Evolutionary conservation across 2,888 invertebrate genomes (phyloP), one percentile per base, ranked within the genome.

Genomic region (Euplexia lucipara): DNA sequence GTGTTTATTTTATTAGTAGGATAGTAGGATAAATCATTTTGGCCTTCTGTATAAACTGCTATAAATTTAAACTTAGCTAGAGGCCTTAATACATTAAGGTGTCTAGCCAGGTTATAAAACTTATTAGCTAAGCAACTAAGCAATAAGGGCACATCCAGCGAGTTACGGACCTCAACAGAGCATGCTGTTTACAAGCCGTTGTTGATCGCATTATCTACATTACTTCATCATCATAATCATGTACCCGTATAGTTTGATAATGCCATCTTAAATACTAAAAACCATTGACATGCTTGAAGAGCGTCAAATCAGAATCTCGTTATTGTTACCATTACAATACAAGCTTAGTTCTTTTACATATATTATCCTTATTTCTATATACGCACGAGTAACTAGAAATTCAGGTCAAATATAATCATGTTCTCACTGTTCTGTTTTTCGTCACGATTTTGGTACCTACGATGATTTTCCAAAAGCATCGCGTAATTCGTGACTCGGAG

Each of bases 361-460:
- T 59, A 56, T 54, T 66, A 77, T 74, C 73, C 71, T 65, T 62
- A 62, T 57, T 74, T 75, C 61, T 58, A 37, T 74, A 20, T 65
- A 84, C 84, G 87, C 91, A 90, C 90, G 90, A 90, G 85, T 86
- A 75, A 65, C 47, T 59, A 71, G 77, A 80, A 87, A 89, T 83
- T 78, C 71, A 81, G 86, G 76, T 72, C 84, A 78, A 75, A 76
- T 67, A 64, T 77, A 77, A 86, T 86, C 77, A 81, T 84, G 79
- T 79, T 62, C 66, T 57, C 61, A 58, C 62, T 68, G 41, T 47
- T 59, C 54, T 69, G 70, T 70, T 42, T 69, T 53, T 18, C 73
- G 82, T 88, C 88, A 88, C 87, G 85, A 85, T 52, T 45, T 58
- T 58, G 30, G 64, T 68, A 51, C 56, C 8, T 47, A 44, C 9